These are phyloP conservation scores for Bombus ignitus DNA, from an alignment of 1,140 invertebrate species.

Conservation along the genomic window DNA sequence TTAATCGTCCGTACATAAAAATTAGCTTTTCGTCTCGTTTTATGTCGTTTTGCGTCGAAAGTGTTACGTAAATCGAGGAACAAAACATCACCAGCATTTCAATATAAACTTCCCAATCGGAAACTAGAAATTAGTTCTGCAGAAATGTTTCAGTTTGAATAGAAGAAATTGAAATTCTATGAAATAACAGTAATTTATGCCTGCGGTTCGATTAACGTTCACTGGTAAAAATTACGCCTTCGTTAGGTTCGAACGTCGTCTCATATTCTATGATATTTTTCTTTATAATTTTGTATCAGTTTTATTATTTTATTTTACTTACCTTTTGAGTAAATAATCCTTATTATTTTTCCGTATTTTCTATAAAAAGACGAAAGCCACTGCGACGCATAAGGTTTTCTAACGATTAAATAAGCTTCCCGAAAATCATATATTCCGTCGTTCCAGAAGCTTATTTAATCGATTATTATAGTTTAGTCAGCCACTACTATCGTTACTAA, in stretches of 20 bases:
- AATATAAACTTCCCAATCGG: background rate
- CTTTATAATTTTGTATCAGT: background rate
- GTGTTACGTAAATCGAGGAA: background rate
- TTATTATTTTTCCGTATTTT: background rate
- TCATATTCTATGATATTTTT: background rate
- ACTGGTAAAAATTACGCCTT: no score
- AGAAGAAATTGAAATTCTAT: no score
- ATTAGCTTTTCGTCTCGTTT: constrained; percentile 6
- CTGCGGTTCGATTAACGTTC: no score
- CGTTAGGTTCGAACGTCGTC: no score
- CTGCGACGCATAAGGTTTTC: no score
- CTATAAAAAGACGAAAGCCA: background rate
- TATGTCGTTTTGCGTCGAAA: background rate
- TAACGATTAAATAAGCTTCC: background rate
- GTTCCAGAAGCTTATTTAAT: background rate
- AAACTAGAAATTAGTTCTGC: background rate
- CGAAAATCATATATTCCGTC: background rate
- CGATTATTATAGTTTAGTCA: background rate
- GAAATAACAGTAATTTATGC: no score
- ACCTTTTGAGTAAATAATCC: background rate
- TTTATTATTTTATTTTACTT: background rate
- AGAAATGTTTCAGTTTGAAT: background rate
- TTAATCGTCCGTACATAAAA: constrained; percentile 1
- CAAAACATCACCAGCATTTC: background rate
- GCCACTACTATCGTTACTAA: background rate